Evolutionary conservation across 2,888 invertebrate genomes (phyloP).

Genomic region (Stenurella melanura): DNA sequence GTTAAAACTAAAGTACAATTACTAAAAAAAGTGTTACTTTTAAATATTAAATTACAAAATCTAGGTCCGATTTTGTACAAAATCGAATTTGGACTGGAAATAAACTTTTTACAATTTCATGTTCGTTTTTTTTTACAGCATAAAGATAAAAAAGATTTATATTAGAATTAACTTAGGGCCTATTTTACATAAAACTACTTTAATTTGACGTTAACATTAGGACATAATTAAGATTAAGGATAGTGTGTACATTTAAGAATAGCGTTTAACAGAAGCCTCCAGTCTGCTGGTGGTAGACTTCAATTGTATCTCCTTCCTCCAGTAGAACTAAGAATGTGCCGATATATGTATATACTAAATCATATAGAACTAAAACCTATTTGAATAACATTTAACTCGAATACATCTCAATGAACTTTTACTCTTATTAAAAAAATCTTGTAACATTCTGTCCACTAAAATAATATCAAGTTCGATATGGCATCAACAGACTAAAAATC

Average conservation of each 20-base stretch:
- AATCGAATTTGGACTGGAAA: constrained; percentile 45
- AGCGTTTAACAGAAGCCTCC: constrained; percentile 78
- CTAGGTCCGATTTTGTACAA: constrained; percentile 50
- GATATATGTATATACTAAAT: too few species aligned
- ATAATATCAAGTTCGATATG: too few species aligned
- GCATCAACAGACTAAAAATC: too few species aligned
- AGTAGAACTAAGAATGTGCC: too few species aligned
- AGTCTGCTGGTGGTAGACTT: constrained; percentile 95
- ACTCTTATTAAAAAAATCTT: too few species aligned
- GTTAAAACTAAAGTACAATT: too few species aligned
- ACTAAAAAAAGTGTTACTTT: constrained; percentile 51
- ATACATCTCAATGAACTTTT: too few species aligned
- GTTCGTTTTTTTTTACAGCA: constrained; percentile 25
- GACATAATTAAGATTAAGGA: constrained; percentile 55
- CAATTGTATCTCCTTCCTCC: too few species aligned
- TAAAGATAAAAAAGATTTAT: constrained; percentile 45
- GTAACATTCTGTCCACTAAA: too few species aligned
- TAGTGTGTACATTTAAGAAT: constrained; percentile 56
- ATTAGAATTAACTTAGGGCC: constrained; percentile 62
- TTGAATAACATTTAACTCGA: too few species aligned
- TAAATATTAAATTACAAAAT: constrained; percentile 48
- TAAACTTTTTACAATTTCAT: constrained; percentile 35
- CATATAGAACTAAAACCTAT: too few species aligned
- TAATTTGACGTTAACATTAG: constrained; percentile 59
- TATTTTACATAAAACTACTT: constrained; percentile 63